Percentiles rank a stretch among this genome's conserved stretches.
Conservation (phyloP, 2,113 vertebrate genomes). For the Festucalex cinctus region DNA sequence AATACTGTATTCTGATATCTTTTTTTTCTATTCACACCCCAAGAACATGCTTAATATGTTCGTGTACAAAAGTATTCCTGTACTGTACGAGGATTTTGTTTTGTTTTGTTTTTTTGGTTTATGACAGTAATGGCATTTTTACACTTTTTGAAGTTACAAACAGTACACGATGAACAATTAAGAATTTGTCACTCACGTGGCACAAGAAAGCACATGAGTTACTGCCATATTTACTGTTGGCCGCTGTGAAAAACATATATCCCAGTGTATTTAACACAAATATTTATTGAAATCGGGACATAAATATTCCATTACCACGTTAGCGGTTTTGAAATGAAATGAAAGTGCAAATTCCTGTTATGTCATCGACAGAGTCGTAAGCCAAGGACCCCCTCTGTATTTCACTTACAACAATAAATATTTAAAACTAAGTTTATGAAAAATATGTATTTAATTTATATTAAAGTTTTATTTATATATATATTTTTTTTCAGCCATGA, state of each 20-base stretch:
- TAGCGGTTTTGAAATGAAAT: too few relatives aligned
- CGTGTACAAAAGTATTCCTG: neutral
- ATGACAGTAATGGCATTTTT: neutral
- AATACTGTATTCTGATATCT: neutral
- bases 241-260: neutral
- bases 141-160: neutral
- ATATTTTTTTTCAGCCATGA: neutral
- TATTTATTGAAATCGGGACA: neutral
- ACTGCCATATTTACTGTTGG: neutral
- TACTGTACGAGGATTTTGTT: neutral
- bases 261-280: neutral
- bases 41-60: neutral
- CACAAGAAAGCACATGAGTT: neutral
- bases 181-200: neutral
- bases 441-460: neutral
- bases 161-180: neutral
- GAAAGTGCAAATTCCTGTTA: neutral
- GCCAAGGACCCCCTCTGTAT: neutral
- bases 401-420: too few relatives aligned
- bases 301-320: neutral
- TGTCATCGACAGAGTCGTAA: neutral
- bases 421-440: neutral
- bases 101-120: neutral
- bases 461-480: neutral
- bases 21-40: neutral